Evolutionary conservation across 2,888 invertebrate species (phyloP).

Genomic region (Pandemis corylana): DNA sequence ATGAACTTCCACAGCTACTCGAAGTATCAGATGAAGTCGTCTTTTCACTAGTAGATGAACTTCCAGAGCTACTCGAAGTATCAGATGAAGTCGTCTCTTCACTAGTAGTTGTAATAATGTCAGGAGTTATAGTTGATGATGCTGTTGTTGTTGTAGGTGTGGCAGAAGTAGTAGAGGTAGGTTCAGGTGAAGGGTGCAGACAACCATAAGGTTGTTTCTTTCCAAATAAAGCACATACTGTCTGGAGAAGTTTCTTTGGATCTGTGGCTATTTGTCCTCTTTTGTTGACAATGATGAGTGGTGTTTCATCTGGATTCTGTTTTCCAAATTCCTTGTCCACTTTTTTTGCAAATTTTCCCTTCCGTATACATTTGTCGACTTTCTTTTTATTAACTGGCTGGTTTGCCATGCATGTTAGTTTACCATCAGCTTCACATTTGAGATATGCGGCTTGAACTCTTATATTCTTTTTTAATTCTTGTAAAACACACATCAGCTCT

Average conservation of each 20-base stretch:
- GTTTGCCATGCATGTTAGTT: background rate
- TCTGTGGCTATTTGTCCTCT: background rate
- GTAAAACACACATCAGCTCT: slow-evolving; percentile 12
- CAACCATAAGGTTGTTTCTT: slow-evolving; percentile 9
- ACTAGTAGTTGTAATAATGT: background rate
- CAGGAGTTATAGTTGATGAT: too few relatives aligned
- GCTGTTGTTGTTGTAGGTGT: background rate
- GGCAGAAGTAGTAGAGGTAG: background rate
- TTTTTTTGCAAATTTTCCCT: background rate
- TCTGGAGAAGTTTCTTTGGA: background rate
- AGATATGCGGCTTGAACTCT: slow-evolving; percentile 17
- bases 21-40: background rate
- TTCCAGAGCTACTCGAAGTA: background rate
- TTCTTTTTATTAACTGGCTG: slow-evolving; percentile 1
- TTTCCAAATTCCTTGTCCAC: slow-evolving; percentile 11
- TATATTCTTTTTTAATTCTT: slow-evolving; percentile 7
- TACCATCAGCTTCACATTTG: slow-evolving; percentile 9
- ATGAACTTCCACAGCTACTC: too few relatives aligned
- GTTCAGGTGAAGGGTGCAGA: background rate
- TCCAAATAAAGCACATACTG: slow-evolving; percentile 14
- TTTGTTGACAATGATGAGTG: slow-evolving; percentile 1
- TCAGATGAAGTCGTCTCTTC: background rate
- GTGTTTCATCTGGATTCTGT: background rate
- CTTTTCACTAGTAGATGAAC: too few relatives aligned
- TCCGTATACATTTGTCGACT: background rate